Evolutionary conservation across 92 coral and sea anemone species (phyloP).

Genomic region (Virgularia gustaviana): DNA sequence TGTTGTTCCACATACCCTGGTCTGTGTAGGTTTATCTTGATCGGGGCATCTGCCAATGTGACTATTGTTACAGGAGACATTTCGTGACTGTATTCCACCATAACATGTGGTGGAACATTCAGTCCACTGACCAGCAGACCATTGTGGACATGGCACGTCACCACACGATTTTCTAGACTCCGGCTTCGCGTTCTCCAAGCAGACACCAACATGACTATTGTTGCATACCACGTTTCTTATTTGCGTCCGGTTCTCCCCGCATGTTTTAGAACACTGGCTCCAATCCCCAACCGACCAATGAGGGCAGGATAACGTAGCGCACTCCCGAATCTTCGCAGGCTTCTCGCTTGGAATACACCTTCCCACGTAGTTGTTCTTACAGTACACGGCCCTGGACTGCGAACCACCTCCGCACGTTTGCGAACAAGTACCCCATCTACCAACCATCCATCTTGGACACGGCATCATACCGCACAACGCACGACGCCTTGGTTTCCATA

Average conservation of each 20-base stretch:
- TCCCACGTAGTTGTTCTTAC: slow-evolving; percentile 29
- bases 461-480: neutral
- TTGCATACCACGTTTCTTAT: slow-evolving; percentile 33
- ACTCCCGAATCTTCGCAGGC: neutral
- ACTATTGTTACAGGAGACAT: slow-evolving; percentile 45
- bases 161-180: neutral
- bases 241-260: slow-evolving; percentile 36
- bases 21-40: slow-evolving; percentile 3
- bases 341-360: slow-evolving; percentile 1
- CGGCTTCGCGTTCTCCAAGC: neutral
- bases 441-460: slow-evolving; percentile 23
- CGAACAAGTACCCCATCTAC: slow-evolving; percentile 20
- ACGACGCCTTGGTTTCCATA: neutral
- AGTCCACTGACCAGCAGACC: slow-evolving; percentile 59
- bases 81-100: slow-evolving; percentile 55
- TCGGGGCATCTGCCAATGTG: slow-evolving; percentile 21
- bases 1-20: slow-evolving; percentile 36
- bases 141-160: slow-evolving; percentile 8
- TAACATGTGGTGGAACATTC: slow-evolving; percentile 60
- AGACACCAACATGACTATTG: slow-evolving; percentile 36
- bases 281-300: slow-evolving; percentile 24
- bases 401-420: slow-evolving; percentile 27
- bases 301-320: slow-evolving; percentile 24
- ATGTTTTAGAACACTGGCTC: slow-evolving; percentile 45
- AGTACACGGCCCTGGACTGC: slow-evolving; percentile 1